Percentiles rank a stretch among this genome's conserved stretches.
Conservation (phyloP, 2,888 invertebrate species). For the Elegia similella region DNA sequence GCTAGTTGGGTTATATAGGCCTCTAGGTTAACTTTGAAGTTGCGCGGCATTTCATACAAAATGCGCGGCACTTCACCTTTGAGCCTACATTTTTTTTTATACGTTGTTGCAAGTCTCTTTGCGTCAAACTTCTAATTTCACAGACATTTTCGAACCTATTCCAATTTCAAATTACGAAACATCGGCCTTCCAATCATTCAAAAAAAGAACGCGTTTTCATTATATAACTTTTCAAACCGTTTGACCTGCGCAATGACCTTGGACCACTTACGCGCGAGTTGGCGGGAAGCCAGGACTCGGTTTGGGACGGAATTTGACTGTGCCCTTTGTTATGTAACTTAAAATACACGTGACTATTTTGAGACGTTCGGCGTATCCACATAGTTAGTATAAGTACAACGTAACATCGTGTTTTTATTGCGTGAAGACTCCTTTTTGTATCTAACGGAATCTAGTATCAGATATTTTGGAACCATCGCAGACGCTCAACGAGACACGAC, state of each 20-base stretch:
- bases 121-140: neutral
- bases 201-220: neutral
- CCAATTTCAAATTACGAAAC: neutral
- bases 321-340: constrained; percentile 51
- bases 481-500: too few relatives aligned
- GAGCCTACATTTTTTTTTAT: too few relatives aligned
- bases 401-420: constrained; percentile 12
- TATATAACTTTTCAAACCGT: neutral
- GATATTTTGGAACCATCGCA: too few relatives aligned
- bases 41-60: too few relatives aligned
- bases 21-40: too few relatives aligned
- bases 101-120: too few relatives aligned
- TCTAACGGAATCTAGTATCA: too few relatives aligned
- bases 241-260: constrained; percentile 11
- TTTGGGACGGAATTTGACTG: constrained; percentile 37
- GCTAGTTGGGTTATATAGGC: too few relatives aligned
- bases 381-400: too few relatives aligned
- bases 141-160: neutral
- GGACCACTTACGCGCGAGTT: constrained; percentile 25
- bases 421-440: too few relatives aligned
- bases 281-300: constrained; percentile 45
- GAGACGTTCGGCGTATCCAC: constrained; percentile 26
- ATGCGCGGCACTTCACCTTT: too few relatives aligned
- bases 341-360: constrained; percentile 29
- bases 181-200: neutral